phyloP scores from a whole-genome alignment of 2,113 vertebrate genomes.

The Crotalus viridis region DNA sequence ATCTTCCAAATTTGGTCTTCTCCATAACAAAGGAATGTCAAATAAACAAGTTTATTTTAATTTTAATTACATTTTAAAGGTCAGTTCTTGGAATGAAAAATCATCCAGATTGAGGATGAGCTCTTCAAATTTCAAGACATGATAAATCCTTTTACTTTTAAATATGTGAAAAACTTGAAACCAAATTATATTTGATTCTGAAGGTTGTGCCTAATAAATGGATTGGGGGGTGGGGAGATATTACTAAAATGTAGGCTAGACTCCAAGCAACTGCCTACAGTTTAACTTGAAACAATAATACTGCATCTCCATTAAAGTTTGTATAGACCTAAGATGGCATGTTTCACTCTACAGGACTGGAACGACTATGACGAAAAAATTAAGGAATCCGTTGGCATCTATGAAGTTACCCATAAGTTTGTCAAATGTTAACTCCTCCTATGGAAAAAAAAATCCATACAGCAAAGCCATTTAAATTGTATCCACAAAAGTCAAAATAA shows the following conservation, averaged over 20 bases:
- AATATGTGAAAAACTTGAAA: neutral
- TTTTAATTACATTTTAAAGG: conserved; percentile 49
- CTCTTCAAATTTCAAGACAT: neutral
- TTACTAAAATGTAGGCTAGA: neutral
- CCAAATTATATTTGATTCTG: conserved; percentile 3
- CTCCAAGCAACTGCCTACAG: conserved; percentile 5
- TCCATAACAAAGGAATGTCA: neutral
- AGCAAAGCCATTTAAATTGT: conserved; percentile 20
- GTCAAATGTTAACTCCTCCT: conserved; percentile 79
- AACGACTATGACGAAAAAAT: conserved; percentile 95
- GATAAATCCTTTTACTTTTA: neutral
- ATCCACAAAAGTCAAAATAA: conserved; percentile 33
- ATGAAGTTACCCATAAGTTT: conserved; percentile 92
- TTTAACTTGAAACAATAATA: conserved; percentile 15
- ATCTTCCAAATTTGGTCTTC: neutral
- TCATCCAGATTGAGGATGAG: conserved; percentile 29
- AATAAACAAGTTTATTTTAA: neutral
- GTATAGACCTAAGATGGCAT: conserved; percentile 42
- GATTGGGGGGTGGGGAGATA: neutral
- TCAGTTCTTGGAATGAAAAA: conserved; percentile 57
- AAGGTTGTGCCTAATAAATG: neutral
- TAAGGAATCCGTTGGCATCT: conserved; percentile 92
- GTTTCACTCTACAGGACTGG: conserved; percentile 83
- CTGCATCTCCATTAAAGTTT: neutral
- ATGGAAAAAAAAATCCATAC: neutral